Evolutionary conservation across 2,888 invertebrate genomes (phyloP).

Genomic region (Andrena chrysosceles): DNA sequence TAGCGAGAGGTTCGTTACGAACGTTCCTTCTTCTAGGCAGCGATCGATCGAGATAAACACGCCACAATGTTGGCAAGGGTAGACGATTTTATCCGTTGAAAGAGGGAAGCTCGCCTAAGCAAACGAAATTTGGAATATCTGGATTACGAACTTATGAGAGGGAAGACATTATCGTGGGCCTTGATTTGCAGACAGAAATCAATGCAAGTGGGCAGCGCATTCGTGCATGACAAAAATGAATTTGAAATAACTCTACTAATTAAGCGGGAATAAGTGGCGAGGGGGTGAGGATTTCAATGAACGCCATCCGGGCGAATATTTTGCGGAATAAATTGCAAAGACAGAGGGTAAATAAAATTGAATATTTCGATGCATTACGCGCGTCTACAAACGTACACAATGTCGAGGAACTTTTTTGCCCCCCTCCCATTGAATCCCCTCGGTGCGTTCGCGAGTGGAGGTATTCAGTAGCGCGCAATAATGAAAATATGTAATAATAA

Average conservation of each 20-base stretch:
- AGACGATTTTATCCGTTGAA: no score
- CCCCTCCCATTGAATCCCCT: conserved; percentile 29
- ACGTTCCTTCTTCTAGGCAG: background rate
- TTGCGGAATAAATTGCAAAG: conserved; percentile 17
- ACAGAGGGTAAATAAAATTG: conserved; percentile 21
- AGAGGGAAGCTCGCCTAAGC: no score
- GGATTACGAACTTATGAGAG: no score
- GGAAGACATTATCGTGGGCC: no score
- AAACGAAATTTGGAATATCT: no score
- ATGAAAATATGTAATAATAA: conserved; percentile 61
- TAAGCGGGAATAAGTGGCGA: conserved; percentile 27
- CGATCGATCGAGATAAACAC: background rate
- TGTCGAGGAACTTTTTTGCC: background rate
- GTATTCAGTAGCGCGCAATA: conserved; percentile 31
- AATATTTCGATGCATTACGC: conserved; percentile 37
- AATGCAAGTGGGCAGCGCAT: background rate
- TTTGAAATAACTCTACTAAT: conserved; percentile 52
- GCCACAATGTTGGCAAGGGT: no score
- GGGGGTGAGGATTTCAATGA: no score
- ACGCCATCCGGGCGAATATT: background rate
- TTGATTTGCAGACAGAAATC: background rate
- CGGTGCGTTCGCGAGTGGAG: conserved; percentile 17
- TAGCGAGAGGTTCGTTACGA: background rate
- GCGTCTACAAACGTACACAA: no score
- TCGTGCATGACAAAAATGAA: conserved; percentile 14